phyloP scores from a whole-genome alignment of 2,113 vertebrate species.

The Ptilonorhynchus violaceus region DNA sequence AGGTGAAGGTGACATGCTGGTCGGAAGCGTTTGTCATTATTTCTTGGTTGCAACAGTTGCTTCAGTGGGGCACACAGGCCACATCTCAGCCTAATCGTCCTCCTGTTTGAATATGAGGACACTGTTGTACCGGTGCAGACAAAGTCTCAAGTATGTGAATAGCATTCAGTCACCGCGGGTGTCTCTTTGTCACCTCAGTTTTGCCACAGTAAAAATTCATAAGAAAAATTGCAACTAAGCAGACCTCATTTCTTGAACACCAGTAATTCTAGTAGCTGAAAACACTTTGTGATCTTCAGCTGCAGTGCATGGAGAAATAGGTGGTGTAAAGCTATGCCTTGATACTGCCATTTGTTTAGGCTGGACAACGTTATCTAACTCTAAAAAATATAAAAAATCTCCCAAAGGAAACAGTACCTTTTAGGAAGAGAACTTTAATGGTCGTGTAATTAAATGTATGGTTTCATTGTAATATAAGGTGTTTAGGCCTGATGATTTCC shows the following conservation, averaged over 20 bases:
- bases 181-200: background rate
- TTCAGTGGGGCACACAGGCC: background rate
- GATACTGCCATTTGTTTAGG: background rate
- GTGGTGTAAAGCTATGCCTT: background rate
- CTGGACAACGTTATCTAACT: background rate
- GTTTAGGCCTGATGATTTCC: background rate
- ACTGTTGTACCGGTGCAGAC: accelerated
- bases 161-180: background rate
- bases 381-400: background rate
- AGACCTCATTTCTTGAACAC: background rate
- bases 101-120: background rate
- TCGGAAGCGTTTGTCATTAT: background rate
- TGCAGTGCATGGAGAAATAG: background rate
- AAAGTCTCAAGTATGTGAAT: background rate
- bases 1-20: background rate
- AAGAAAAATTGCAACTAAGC: background rate
- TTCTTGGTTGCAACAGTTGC: background rate
- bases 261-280: background rate
- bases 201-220: background rate
- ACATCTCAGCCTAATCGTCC: accelerated
- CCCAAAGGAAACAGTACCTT: background rate
- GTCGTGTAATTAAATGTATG: background rate
- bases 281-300: background rate
- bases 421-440: background rate
- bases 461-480: background rate